A percentile compares a stretch with the other conserved stretches of the same genome.
Conservation (phyloP, 2,797 vertebrate species). For the Alcedo atthis region DNA sequence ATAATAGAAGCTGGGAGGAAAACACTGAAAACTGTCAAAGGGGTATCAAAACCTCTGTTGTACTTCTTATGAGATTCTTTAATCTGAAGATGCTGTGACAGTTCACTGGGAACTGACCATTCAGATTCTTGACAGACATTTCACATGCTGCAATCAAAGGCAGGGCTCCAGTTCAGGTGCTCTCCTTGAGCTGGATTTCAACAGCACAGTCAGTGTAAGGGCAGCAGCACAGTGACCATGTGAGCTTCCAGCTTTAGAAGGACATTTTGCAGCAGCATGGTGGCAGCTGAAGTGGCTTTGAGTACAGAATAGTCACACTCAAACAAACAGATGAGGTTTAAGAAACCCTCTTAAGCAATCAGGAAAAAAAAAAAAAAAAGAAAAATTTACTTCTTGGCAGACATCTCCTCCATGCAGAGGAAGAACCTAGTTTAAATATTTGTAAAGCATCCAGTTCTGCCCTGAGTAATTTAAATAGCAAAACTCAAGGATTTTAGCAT, state of each 20-base stretch:
- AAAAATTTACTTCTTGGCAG: not conserved
- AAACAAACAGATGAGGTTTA: not conserved
- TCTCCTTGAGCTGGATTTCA: not conserved
- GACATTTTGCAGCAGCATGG: rapidly evolving
- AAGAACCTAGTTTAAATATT: not conserved
- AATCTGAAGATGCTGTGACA: not conserved
- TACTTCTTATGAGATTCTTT: not conserved
- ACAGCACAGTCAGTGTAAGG: not conserved
- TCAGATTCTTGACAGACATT: not conserved
- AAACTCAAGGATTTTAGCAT: not conserved
- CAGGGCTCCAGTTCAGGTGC: not conserved
- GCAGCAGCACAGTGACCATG: rapidly evolving
- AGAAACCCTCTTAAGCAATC: rapidly evolving
- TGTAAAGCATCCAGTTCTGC: not conserved
- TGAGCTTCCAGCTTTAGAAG: not conserved
- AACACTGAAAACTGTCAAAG: not conserved
- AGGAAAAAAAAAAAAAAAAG: rapidly evolving
- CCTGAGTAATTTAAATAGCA: not conserved
- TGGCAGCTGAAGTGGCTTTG: not conserved
- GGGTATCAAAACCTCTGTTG: rapidly evolving
- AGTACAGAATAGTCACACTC: not conserved
- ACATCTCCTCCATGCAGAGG: not conserved
- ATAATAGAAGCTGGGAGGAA: not conserved
- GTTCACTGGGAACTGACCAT: not conserved
- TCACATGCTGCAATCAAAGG: rapidly evolving